A percentile compares a stretch with the other conserved stretches of the same genome.
Evolutionary conservation across 2,888 invertebrate genomes (phyloP).

Genomic region (Coecobrya sp.): DNA sequence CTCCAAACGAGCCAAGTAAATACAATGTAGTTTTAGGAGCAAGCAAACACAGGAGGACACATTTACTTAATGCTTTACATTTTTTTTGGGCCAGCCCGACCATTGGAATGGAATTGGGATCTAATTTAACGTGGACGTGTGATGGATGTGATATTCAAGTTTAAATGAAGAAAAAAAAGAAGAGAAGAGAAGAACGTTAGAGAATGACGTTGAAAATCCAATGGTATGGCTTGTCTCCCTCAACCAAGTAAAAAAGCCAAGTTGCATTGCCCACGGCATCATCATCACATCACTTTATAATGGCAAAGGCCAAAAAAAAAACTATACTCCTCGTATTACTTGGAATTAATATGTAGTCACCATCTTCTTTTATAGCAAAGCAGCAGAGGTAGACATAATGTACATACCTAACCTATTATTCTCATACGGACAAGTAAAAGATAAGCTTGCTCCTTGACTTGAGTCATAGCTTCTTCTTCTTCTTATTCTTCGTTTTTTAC

Average conservation of each 20-base stretch:
- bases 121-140: background rate
- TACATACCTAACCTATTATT: background rate
- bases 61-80: background rate
- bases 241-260: slow-evolving; percentile 10
- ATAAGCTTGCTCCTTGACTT: background rate
- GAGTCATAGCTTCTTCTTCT: too few relatives aligned
- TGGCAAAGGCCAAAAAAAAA: slow-evolving; percentile 76
- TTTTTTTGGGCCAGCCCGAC: background rate
- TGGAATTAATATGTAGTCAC: slow-evolving; percentile 13
- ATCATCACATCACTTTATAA: slow-evolving; percentile 66
- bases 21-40: background rate
- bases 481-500: too few relatives aligned
- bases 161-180: slow-evolving; percentile 7
- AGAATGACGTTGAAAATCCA: slow-evolving; percentile 35
- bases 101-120: background rate
- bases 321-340: slow-evolving; percentile 23
- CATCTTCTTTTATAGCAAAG: background rate
- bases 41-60: background rate
- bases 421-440: slow-evolving; percentile 8
- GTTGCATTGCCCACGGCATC: slow-evolving; percentile 71
- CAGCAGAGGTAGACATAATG: background rate
- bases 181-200: background rate
- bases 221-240: slow-evolving; percentile 7
- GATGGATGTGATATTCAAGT: background rate
- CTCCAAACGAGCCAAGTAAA: background rate